Base-by-base conservation (phyloP, 1,140 invertebrate species). In the Drosophila gunungcola region DNA sequence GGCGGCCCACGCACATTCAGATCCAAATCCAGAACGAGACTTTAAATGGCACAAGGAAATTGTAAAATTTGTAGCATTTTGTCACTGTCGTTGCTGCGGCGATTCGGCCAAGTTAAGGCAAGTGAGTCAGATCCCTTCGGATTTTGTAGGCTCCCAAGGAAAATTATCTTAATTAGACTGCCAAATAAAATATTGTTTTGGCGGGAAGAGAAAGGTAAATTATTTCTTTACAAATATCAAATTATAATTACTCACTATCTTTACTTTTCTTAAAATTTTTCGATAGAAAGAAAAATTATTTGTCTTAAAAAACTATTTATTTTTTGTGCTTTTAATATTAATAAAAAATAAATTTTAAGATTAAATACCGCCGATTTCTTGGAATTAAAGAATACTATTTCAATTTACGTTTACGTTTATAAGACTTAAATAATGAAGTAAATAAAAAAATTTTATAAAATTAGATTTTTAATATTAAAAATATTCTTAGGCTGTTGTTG, bases 1-100 rank as follows among this genome's bases (percentile, higher is more conserved):
- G 69, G n/a, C 65, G 70, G 83, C 70, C 68, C 56, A 65, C 39
- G 11, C 36, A 58, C 52, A 68, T 75, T 29, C 62, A 73, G 65
- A 65, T 57, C 38, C 54, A 65, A 52, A 68, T 75, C 34, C 62
- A 73, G 65, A 65, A 62, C 38, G 54, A 65, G 60, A 57, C 60
- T 49, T 58, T 43, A 72, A 85, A 81, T 69, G 77, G 67, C 73
- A 65, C 69, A 61, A 76, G 83, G 84, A 86, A 86, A 88, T 86
- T 88, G 79, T 88, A 77, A 73, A 83, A 86, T 86, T 86, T 86
- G 82, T 88, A 76, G 74, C 69, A 76, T 82, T 88, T 86, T 79
- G 51, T 73, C 70, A 57, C 52, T 64, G 61, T 69, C 63, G n/a
- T 21, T 51, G 51, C 25, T 39, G 41, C 42, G 56, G 39, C 64